Evolutionary conservation across 1,140 invertebrate species (phyloP).

Genomic region (Neelides sp.): DNA sequence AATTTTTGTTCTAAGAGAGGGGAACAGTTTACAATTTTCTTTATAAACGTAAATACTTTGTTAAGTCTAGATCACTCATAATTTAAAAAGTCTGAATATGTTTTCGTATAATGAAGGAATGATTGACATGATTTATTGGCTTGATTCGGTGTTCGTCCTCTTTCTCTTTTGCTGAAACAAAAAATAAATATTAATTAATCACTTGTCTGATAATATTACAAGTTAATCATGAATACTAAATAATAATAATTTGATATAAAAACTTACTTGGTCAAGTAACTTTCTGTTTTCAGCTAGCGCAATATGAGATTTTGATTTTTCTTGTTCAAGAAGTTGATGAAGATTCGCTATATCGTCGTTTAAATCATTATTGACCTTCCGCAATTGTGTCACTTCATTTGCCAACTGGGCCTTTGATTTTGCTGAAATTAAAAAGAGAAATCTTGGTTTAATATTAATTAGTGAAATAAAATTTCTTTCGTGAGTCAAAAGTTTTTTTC

Average conservation of each 20-base stretch:
- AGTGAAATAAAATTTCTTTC: neutral
- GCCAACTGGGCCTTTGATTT: constrained; percentile 64
- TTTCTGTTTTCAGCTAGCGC: constrained; percentile 41
- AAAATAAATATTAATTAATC: neutral
- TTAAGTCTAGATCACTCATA: no score
- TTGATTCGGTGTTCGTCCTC: neutral
- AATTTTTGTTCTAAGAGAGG: no score
- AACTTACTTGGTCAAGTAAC: constrained; percentile 6
- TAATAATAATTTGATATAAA: neutral
- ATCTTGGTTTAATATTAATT: neutral
- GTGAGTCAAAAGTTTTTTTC: neutral
- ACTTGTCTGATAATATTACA: neutral
- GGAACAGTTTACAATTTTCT: no score
- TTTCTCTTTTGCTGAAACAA: constrained; percentile 4
- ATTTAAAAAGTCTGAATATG: no score
- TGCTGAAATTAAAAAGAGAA: constrained; percentile 42
- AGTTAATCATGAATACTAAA: neutral
- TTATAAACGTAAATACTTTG: no score
- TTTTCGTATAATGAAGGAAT: no score
- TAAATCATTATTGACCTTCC: constrained; percentile 56
- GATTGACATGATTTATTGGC: no score
- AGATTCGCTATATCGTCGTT: constrained; percentile 53
- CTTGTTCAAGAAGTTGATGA: constrained; percentile 61
- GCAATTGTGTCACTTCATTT: constrained; percentile 56
- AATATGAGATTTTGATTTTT: constrained; percentile 56